A percentile compares a stretch with the other conserved stretches of the same genome.
These are phyloP conservation scores for Momotus momota DNA, from an alignment of 2,797 vertebrate species.

Conservation along the genomic window DNA sequence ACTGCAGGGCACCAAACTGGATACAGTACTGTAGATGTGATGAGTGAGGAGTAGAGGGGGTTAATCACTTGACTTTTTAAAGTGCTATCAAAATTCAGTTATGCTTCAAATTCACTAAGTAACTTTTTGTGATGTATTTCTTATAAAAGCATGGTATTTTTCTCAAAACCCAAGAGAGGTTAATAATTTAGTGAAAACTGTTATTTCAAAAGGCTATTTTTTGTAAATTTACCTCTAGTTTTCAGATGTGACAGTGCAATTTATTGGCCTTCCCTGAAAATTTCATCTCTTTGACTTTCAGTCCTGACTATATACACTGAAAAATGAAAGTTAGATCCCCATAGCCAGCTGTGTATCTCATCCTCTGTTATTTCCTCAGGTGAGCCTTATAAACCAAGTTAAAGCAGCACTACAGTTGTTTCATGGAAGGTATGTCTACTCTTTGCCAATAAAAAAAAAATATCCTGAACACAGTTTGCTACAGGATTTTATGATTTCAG, in stretches of 20 bases:
- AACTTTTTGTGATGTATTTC: not conserved
- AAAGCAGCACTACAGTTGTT: not conserved
- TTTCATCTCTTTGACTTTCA: not conserved
- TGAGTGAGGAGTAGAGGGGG: not conserved
- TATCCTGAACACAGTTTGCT: not conserved
- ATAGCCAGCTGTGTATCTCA: not conserved
- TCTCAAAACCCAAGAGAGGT: not conserved
- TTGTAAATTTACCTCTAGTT: not conserved
- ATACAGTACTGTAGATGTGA: not conserved
- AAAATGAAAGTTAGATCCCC: not conserved
- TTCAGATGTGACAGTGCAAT: not conserved
- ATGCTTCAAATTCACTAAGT: not conserved
- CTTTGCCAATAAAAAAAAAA: not conserved
- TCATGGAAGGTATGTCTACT: not conserved
- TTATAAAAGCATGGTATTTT: not conserved
- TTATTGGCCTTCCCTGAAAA: not conserved
- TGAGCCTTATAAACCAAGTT: not conserved
- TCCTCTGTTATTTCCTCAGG: not conserved
- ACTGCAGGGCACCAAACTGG: not conserved
- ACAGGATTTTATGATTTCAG: not conserved
- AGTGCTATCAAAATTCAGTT: not conserved
- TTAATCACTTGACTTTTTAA: not conserved
- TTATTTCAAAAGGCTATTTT: not conserved
- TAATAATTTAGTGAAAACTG: not conserved
- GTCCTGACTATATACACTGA: not conserved